Percentiles rank a stretch among this genome's conserved stretches.
These are phyloP conservation scores for Hydrophis major DNA, from an alignment of 2,797 vertebrate genomes.

Conservation along the genomic window DNA sequence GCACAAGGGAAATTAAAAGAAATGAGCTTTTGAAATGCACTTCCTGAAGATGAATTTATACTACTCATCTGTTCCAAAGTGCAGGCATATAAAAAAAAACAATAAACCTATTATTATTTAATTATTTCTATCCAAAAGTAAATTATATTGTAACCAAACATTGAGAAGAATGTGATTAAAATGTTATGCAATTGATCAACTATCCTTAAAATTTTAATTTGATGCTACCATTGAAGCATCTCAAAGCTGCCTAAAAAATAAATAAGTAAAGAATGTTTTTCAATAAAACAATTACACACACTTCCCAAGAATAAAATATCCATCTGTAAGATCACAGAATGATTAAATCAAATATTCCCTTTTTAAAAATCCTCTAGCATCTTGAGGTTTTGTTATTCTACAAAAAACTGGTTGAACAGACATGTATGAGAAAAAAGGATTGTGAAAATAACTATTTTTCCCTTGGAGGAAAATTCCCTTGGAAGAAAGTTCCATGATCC, in stretches of 20 bases:
- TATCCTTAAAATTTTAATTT: not conserved
- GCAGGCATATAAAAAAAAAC: accelerated
- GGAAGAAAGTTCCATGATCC: not conserved
- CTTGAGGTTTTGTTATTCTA: not conserved
- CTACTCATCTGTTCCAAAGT: accelerated
- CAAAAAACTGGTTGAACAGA: not conserved
- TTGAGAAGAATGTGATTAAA: not conserved
- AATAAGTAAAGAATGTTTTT: not conserved
- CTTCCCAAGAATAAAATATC: not conserved
- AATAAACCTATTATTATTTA: not conserved
- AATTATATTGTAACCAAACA: accelerated
- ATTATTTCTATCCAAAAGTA: not conserved
- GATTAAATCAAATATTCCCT: not conserved
- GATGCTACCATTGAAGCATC: not conserved
- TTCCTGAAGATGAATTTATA: not conserved
- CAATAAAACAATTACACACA: not conserved
- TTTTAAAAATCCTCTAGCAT: not conserved
- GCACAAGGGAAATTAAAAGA: not conserved
- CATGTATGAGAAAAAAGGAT: not conserved
- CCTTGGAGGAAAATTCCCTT: not conserved
- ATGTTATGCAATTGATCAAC: not conserved
- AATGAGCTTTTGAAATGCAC: not conserved
- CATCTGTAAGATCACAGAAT: not conserved
- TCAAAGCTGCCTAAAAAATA: not conserved
- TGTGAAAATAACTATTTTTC: not conserved